These are phyloP conservation scores for Protonemura montana DNA, from an alignment of 2,888 invertebrate genomes.

Conservation along the genomic window DNA sequence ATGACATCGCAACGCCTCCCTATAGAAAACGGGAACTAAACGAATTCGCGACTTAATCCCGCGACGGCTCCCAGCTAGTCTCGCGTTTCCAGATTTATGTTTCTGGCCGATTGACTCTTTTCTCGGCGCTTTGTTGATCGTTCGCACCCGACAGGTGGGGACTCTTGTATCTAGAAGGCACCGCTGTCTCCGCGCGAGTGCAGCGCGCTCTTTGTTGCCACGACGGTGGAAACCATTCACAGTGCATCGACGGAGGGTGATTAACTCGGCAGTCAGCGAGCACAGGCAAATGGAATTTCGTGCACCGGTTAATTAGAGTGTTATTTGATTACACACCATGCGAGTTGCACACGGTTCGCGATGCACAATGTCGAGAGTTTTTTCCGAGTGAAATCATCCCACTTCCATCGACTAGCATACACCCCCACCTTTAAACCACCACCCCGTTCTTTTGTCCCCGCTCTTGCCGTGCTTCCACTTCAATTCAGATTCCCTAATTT, in stretches of 20 bases:
- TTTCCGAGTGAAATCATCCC: not conserved
- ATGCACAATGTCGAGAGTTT: not conserved
- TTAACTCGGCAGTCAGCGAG: too few species aligned
- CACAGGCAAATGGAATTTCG: not conserved
- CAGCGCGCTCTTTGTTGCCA: not conserved
- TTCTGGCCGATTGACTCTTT: conserved; percentile 13
- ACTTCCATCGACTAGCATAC: not conserved
- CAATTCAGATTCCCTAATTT: conserved; percentile 46
- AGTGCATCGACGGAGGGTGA: too few species aligned
- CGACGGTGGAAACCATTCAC: not conserved
- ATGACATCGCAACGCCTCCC: too few species aligned
- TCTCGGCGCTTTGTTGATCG: not conserved
- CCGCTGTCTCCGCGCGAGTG: too few species aligned
- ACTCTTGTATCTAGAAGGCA: too few species aligned
- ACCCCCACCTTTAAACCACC: too few species aligned
- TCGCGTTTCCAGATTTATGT: not conserved
- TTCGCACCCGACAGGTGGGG: not conserved
- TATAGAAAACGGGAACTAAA: not conserved
- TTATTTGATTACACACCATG: not conserved
- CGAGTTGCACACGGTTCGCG: too few species aligned
- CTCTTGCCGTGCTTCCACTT: conserved; percentile 39
- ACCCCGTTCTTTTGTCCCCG: not conserved
- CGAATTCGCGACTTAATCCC: not conserved
- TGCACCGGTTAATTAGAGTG: not conserved
- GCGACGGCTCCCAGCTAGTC: not conserved